A percentile compares a stretch with the other conserved stretches of the same genome.
Evolutionary conservation across 2,113 vertebrate species (phyloP).

Genomic region (Percina caprodes): DNA sequence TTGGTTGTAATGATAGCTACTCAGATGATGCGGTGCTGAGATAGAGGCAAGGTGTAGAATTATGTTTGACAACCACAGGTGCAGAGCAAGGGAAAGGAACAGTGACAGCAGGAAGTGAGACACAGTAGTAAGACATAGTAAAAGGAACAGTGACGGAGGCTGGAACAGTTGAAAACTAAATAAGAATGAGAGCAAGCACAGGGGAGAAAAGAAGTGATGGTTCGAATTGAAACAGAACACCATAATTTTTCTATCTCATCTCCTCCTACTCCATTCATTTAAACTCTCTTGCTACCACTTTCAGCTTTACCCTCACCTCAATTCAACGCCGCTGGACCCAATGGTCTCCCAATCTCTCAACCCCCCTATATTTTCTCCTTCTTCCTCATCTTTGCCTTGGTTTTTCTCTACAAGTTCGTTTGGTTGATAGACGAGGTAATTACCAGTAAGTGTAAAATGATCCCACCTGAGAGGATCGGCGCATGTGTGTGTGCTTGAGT

Average conservation of each 20-base stretch:
- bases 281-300: conserved; percentile 1
- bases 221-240: conserved; percentile 17
- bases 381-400: conserved; percentile 27
- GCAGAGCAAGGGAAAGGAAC: conserved; percentile 34
- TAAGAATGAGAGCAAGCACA: conserved; percentile 1
- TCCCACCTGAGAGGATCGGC: conserved; percentile 63
- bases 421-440: conserved; percentile 72
- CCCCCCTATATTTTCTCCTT: neutral
- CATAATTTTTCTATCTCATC: neutral
- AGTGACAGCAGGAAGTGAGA: conserved; percentile 18
- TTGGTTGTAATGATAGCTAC: conserved; percentile 58
- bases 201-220: conserved; percentile 7
- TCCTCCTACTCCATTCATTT: conserved; percentile 8
- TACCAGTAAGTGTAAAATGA: conserved; percentile 57
- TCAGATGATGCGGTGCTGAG: conserved; percentile 37
- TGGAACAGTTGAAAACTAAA: conserved; percentile 24
- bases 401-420: conserved; percentile 41
- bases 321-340: neutral
- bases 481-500: conserved; percentile 23
- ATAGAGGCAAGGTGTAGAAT: conserved; percentile 44
- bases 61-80: conserved; percentile 60
- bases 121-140: conserved; percentile 19
- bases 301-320: neutral
- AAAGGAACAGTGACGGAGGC: neutral
- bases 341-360: neutral